Base-by-base conservation (phyloP, 1,140 invertebrate genomes). In the Drosophila elegans region DNA sequence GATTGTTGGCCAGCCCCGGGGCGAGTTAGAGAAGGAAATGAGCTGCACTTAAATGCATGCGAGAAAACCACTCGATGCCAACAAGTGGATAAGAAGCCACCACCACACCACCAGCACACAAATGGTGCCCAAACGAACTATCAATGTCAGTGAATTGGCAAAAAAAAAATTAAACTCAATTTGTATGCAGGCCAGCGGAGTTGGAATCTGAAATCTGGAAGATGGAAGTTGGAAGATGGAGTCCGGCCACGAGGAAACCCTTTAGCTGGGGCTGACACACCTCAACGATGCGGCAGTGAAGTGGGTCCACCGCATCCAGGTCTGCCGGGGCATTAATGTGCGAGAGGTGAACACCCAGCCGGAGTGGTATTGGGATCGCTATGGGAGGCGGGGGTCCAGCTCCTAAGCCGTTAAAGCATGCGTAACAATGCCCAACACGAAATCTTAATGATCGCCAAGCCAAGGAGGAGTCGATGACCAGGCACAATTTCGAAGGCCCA, bases 101-200 rank as follows among this genome's bases (percentile, higher is more conserved):
- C 86, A 85, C 88, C 88, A 90, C 86, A 90, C 86, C 86, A 85
- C 88, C 88, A 90, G 86, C 86, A 85, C 82, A 90, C 86, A 90
- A 90, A 90, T 81, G 88, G 86, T 82, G 80, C 88, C 83, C 88
- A 90, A 90, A 90, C 88, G 88, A 90, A 88, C 88, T 91, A 91
- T 91, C 88, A 91, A 91, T 91, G 88, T 91, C 80, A 91, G 89
- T 91, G 88, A 91, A 91, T 91, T 91, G 88, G 88, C 88, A 91
- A 88, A 91, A 21, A 21, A 21, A 91, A 91, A 89, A 89, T 83
- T 90, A 83, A 90, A 88, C 88, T 91, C 88, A 90, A 91, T 90
- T 89, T 89, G 85, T 91, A 90, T 90, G 88, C 88, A 91, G 77
- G 77, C 82, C 78, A 72, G 64, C 64, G 36, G 60, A 67, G 63